Percentiles rank a stretch among this genome's conserved stretches.
phyloP scores from a whole-genome alignment of 2,113 vertebrate species.

The Lasiurus cinereus region DNA sequence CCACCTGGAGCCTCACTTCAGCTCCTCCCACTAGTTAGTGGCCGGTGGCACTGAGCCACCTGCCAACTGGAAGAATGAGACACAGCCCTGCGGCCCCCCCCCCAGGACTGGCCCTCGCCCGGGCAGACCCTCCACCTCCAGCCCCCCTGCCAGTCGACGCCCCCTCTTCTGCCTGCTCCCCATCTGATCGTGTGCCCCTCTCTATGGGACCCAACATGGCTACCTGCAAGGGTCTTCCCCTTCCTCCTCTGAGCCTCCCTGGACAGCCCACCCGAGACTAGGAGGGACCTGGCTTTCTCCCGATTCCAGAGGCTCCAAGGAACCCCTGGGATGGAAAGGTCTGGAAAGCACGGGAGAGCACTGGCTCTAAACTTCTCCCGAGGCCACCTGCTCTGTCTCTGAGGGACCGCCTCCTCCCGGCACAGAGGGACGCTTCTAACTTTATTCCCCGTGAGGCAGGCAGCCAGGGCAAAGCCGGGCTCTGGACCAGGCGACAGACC shows the following conservation, averaged over 20 bases:
- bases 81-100: accelerated
- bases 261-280: background rate
- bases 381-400: background rate
- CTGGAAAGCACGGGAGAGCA: background rate
- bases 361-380: background rate
- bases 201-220: background rate
- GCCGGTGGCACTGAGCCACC: background rate
- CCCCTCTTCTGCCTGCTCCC: too few relatives aligned
- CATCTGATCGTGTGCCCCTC: too few relatives aligned
- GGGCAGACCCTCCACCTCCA: accelerated
- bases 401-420: background rate
- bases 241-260: background rate
- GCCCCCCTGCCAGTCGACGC: accelerated
- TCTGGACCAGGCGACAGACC: background rate
- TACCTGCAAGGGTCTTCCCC: background rate
- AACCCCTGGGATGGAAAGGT: background rate
- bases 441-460: background rate
- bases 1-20: background rate
- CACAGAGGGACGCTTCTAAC: background rate
- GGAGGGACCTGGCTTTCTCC: background rate
- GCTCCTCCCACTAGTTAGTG: background rate
- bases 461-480: background rate
- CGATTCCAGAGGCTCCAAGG: background rate
- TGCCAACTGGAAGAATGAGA: accelerated
- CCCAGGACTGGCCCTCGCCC: accelerated